Conservation (phyloP, 2,888 invertebrate genomes). For the Cybosia mesomella region DNA sequence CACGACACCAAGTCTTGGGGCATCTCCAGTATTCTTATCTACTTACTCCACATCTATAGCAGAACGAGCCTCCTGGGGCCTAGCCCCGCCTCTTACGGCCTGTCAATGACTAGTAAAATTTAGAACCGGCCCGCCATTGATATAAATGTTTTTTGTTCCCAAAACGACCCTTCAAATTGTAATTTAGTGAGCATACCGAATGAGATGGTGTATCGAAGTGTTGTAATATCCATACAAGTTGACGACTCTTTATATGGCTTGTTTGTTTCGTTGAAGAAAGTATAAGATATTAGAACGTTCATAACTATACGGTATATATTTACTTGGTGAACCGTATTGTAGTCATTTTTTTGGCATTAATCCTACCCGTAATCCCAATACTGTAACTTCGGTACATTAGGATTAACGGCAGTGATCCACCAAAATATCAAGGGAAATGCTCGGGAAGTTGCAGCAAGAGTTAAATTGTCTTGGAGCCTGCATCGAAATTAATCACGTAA, state of each 20-base stretch:
- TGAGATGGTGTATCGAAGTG: constrained; percentile 66
- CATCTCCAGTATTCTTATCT: constrained; percentile 82
- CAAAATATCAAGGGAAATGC: neutral
- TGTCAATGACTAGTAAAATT: constrained; percentile 87
- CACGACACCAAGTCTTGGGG: constrained; percentile 57
- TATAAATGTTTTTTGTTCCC: constrained; percentile 87
- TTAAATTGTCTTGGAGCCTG: neutral
- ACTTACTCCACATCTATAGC: constrained; percentile 71
- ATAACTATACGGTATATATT: neutral
- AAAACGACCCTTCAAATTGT: constrained; percentile 84
- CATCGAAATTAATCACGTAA: neutral
- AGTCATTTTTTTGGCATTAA: neutral
- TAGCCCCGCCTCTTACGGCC: constrained; percentile 80
- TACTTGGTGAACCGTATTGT: neutral
- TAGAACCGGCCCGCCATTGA: constrained; percentile 85
- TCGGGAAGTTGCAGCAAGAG: neutral
- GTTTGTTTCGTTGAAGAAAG: constrained; percentile 5
- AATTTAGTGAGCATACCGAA: constrained; percentile 76
- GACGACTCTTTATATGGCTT: constrained; percentile 16
- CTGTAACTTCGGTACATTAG: neutral
- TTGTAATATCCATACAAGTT: constrained; percentile 49
- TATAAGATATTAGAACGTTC: neutral
- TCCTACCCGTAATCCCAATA: neutral
- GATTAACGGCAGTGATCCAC: neutral
- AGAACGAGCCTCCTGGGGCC: constrained; percentile 79